Evolutionary conservation across 2,113 vertebrate genomes (phyloP), one percentile per base, ranked within the genome.

Genomic region (Mormyrus lacerda): DNA sequence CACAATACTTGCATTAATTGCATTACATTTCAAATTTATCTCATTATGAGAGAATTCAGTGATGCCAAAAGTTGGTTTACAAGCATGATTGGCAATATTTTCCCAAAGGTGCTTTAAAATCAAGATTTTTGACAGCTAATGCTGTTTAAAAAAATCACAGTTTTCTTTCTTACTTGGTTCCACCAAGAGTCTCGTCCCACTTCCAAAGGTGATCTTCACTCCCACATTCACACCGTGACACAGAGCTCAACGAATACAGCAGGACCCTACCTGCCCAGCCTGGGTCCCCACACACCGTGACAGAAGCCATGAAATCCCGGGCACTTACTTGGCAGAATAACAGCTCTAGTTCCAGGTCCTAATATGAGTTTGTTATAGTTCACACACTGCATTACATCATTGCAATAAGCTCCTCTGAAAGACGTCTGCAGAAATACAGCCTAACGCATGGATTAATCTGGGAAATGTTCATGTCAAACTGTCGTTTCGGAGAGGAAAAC

Each of bases 151-250:
- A 42, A 35, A 79, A 79, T 76, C 69, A 73, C 61, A 73, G n/a
- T 39, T 76, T 39, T 85, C 83, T n/a, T 47, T 50, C 91, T 91
- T 88, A 89, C 73, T n/a, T 69, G 85, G 44, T 84, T 91, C 21
- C 47, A 86, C 85, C 84, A 50, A 24, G 0, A 89, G 86, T 1
- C 27, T 89, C 73, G 89, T 89, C n/a, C 91, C 87, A 17, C 44
- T 39, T 7, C 91, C 90, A 91, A 91, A 91, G 47, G 65, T 87
- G 19, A 92, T 8, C 69, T 90, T 87, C 45, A 79, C 58, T 82
- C 21, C 84, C 39, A 15, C 44, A 90, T 82, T 90, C 89, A 90
- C 91, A 92, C 91, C 89, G 61, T 87, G 10, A 50, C 45, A 31
- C 7, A 15, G 8, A 85, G 44, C 44, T 85, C 24, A 85, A 6